Evolutionary conservation across 2,797 vertebrate genomes (phyloP), one percentile per base, ranked within the genome.

Genomic region (Benthosema pterotum): DNA sequence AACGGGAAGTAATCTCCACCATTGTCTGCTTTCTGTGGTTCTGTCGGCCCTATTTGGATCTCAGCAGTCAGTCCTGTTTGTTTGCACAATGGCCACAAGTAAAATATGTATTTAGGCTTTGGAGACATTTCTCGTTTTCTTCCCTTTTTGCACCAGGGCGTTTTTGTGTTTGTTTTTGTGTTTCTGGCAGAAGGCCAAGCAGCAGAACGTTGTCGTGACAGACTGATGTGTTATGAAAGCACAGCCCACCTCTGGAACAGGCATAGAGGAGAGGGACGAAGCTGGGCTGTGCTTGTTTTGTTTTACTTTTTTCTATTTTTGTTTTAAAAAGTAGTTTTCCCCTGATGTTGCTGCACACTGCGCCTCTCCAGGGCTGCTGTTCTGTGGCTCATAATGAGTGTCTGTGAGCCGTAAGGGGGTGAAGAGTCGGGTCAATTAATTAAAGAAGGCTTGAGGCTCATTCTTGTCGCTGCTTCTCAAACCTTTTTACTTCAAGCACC

Each of bases 1-100:
- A 83, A 86, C 80, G 42, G 59, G 53, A 72, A 60, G 60, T 60
- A 32, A 43, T 84, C 73, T 63, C 81, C 72, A 78, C 67, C 65
- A 56, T 19, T 65, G 51, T 75, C 60, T 46, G 52, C 53, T 57
- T 57, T 70, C 67, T 74, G 57, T 71, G 55, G 60, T 61, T 77
- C 53, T 48, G 15, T 67, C 73, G 67, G 62, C 56, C 38, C 65
- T 52, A 58, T 79, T 67, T 63, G 45, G 69, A 11, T 75, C 64
- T 75, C 71, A 64, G 66, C 71, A 67, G 61, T 62, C 13, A 2
- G 43, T 54, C 52, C 46, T 32, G 14, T 22, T 15, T 38, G 32
- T 9, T 38, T 38, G 32, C 32, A 38, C 32, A 38, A 38, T 38
- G 7, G 32, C 32, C 32, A 38, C 32, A 38, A 38, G 32, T 38